These are phyloP conservation scores for Sakesphorus luctuosus DNA, from an alignment of 2,113 vertebrate genomes.

Conservation along the genomic window DNA sequence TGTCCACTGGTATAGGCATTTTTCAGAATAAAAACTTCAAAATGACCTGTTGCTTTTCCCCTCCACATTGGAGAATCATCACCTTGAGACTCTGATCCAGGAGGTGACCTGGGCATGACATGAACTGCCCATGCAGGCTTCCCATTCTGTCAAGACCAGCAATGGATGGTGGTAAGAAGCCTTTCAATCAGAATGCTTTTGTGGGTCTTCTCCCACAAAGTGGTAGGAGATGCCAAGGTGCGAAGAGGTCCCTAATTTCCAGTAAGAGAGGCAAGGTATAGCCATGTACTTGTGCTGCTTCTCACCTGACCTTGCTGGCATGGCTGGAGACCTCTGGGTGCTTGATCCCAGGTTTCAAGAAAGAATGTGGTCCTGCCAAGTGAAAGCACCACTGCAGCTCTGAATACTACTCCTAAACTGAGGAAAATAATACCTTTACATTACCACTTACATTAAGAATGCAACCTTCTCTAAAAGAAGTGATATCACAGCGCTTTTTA, in stretches of 20 bases:
- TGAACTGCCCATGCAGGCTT: background rate
- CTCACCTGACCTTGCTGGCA: background rate
- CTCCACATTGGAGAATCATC: background rate
- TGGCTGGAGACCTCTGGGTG: background rate
- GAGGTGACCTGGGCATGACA: accelerated
- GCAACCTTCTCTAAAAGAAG: background rate
- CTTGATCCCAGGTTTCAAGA: background rate
- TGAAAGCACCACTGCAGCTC: background rate
- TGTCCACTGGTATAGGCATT: background rate
- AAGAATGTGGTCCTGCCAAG: background rate
- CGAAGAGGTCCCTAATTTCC: background rate
- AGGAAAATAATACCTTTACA: background rate
- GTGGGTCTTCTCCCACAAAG: background rate
- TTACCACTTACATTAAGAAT: background rate
- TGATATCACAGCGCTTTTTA: background rate
- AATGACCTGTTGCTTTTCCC: background rate
- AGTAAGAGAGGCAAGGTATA: background rate
- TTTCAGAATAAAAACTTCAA: background rate
- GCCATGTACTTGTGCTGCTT: background rate
- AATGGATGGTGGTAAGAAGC: too few relatives aligned
- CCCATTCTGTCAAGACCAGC: background rate
- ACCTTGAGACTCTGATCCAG: background rate
- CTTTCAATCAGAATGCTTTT: background rate
- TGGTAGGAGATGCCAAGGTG: background rate
- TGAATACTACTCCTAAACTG: background rate